Conservation (phyloP, 1,140 invertebrate genomes). For the Berghia stephanieae region DNA sequence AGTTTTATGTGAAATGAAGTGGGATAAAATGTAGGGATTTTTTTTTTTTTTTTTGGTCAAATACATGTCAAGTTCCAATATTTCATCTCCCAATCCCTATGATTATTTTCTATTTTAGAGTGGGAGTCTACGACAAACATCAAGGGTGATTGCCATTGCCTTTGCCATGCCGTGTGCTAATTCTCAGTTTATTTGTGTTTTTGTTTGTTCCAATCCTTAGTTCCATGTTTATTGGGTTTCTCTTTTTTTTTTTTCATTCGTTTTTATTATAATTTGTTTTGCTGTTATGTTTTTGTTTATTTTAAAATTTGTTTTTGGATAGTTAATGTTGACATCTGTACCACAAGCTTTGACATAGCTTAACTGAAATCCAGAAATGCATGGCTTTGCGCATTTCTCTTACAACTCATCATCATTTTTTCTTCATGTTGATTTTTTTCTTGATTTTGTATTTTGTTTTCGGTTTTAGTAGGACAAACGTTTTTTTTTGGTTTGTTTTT, state of each 20-base stretch:
- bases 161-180: background rate
- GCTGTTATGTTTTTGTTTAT: background rate
- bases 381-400: background rate
- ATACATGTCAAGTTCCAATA: too few relatives aligned
- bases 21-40: too few relatives aligned
- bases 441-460: background rate
- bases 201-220: too few relatives aligned
- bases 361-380: background rate
- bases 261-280: background rate
- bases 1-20: too few relatives aligned
- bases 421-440: too few relatives aligned
- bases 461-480: background rate
- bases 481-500: slow-evolving; percentile 6
- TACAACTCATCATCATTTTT: too few relatives aligned
- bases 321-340: background rate
- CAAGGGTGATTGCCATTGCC: background rate
- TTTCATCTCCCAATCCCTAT: too few relatives aligned
- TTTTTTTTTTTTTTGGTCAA: too few relatives aligned
- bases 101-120: too few relatives aligned
- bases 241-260: background rate
- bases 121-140: background rate
- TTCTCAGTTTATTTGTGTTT: too few relatives aligned
- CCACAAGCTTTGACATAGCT: background rate
- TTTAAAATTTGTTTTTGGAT: background rate
- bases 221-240: too few relatives aligned